Conservation (phyloP, 1,140 invertebrate genomes). For the Whitmania pigra region DNA sequence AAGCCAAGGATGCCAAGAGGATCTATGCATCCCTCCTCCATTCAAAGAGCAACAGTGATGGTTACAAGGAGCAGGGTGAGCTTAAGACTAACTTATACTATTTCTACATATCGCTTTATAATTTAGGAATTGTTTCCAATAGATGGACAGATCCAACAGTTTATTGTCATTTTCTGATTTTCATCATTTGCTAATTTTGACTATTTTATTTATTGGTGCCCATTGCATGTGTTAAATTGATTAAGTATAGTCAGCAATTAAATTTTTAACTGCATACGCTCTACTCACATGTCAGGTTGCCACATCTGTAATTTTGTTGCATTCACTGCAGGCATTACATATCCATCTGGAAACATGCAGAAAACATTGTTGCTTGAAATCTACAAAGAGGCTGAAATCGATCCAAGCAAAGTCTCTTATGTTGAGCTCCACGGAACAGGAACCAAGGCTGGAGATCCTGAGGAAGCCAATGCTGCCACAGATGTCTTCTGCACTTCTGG, state of each 20-base stretch:
- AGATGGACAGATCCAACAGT: too few relatives aligned
- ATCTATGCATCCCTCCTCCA: constrained; percentile 75
- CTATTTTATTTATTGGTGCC: too few relatives aligned
- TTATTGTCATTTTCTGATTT: too few relatives aligned
- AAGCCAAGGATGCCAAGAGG: constrained; percentile 56
- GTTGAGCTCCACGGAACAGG: constrained; percentile 94
- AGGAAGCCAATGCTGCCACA: constrained; percentile 84
- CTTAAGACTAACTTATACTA: too few relatives aligned
- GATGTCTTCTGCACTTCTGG: constrained; percentile 74
- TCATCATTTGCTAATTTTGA: too few relatives aligned
- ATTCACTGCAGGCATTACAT: constrained; percentile 57
- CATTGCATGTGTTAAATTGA: too few relatives aligned
- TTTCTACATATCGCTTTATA: too few relatives aligned
- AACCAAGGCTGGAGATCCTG: constrained; percentile 76
- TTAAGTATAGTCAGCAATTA: too few relatives aligned
- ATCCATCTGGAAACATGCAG: constrained; percentile 73
- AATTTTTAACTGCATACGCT: too few relatives aligned
- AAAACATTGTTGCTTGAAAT: constrained; percentile 69
- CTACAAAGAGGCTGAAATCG: constrained; percentile 66
- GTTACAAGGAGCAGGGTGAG: constrained; percentile 57
- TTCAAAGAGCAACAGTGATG: constrained; percentile 77
- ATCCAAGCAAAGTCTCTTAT: constrained; percentile 66
- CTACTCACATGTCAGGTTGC: too few relatives aligned
- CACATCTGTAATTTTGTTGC: not conserved
- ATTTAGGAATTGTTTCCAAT: too few relatives aligned